phyloP scores from a whole-genome alignment of 2,888 invertebrate species.

The Brachyopa scutellaris region DNA sequence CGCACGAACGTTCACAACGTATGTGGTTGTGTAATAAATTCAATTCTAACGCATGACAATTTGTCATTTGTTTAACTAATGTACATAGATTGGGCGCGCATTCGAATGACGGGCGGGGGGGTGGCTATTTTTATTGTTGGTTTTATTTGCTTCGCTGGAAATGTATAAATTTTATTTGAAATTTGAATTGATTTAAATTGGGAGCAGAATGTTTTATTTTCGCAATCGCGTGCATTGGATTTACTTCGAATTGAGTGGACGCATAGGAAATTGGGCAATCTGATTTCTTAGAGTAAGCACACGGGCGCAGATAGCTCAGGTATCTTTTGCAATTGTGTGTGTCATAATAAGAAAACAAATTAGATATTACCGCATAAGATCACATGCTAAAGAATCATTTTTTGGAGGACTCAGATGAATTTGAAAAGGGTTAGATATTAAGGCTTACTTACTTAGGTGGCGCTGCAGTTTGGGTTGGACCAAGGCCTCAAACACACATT shows the following conservation, averaged over 20 bases:
- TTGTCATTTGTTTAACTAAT: conserved; percentile 71
- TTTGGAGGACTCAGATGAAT: too few relatives aligned
- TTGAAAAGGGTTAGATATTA: too few relatives aligned
- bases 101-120: neutral
- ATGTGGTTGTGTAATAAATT: conserved; percentile 55
- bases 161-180: conserved; percentile 52
- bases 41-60: conserved; percentile 67
- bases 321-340: neutral
- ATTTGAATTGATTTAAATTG: conserved; percentile 66
- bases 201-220: conserved; percentile 66
- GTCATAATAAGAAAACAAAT: too few relatives aligned
- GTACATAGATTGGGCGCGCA: conserved; percentile 54
- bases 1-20: conserved; percentile 4
- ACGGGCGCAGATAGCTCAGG: neutral
- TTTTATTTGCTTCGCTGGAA: conserved; percentile 27
- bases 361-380: too few relatives aligned
- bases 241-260: conserved; percentile 15
- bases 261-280: conserved; percentile 42
- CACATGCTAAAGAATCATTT: too few relatives aligned
- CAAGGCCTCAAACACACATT: too few relatives aligned
- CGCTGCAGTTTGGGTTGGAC: too few relatives aligned
- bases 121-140: too few relatives aligned
- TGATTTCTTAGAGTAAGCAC: conserved; percentile 39
- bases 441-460: too few relatives aligned
- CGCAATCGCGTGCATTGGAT: conserved; percentile 37